phyloP scores from a whole-genome alignment of 2,888 invertebrate genomes.

The Fabriciana adippe region DNA sequence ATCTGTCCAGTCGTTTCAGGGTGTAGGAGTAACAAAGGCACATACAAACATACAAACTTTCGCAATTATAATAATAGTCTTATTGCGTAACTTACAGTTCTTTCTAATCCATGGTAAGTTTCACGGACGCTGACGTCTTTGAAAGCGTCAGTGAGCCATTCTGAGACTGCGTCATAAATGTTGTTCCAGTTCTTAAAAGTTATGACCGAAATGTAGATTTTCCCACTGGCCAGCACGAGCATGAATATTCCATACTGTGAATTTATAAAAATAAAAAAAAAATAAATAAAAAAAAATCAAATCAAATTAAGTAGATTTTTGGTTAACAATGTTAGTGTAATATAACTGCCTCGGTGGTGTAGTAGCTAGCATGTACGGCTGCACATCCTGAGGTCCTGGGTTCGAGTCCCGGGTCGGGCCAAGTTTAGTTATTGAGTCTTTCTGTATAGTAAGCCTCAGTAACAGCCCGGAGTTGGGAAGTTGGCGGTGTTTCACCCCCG shows the following conservation, averaged over 20 bases:
- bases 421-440: no score
- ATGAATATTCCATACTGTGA: conserved; percentile 62
- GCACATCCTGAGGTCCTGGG: no score
- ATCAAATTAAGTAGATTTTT: neutral
- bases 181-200: conserved; percentile 49
- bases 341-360: no score
- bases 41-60: neutral
- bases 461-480: no score
- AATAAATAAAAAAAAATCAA: neutral
- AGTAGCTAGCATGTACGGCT: no score
- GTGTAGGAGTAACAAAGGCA: no score
- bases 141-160: conserved; percentile 57
- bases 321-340: no score
- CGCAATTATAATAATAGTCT: neutral
- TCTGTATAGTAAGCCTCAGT: no score
- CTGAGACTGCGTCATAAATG: conserved; percentile 44
- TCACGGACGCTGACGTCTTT: conserved; percentile 36
- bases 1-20: no score
- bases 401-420: no score
- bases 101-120: conserved; percentile 52
- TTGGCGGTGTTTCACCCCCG: no score
- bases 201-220: conserved; percentile 57
- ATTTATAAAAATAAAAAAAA: conserved; percentile 30
- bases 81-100: conserved; percentile 50
- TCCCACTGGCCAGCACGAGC: conserved; percentile 53